phyloP scores from a whole-genome alignment of 1,140 invertebrate genomes.

The Panonychus citri region DNA sequence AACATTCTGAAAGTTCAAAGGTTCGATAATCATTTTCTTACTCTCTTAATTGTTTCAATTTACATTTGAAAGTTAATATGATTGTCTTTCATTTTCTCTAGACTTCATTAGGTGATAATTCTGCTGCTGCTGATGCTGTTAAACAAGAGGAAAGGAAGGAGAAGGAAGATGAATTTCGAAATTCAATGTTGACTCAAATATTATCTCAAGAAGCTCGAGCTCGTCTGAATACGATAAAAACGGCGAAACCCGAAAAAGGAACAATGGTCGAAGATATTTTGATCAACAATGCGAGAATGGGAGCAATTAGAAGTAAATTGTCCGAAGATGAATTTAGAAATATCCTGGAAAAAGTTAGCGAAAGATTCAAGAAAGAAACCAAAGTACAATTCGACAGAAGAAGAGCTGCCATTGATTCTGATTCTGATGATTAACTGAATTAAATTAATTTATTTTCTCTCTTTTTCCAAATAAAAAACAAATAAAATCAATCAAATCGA shows the following conservation, averaged over 20 bases:
- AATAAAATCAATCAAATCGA: too few species aligned
- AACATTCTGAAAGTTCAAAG: constrained; percentile 26
- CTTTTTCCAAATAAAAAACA: too few species aligned
- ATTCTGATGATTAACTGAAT: background rate
- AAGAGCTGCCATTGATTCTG: background rate
- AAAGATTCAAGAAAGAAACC: constrained; percentile 46
- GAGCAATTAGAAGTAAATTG: constrained; percentile 45
- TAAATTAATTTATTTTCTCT: too few species aligned
- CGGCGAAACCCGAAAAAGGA: constrained; percentile 85
- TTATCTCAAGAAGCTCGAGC: constrained; percentile 73
- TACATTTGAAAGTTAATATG: constrained; percentile 8
- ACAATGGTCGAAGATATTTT: constrained; percentile 80
- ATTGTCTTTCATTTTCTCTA: constrained; percentile 4
- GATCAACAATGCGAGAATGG: constrained; percentile 66
- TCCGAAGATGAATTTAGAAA: constrained; percentile 60
- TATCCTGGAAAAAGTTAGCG: constrained; percentile 59
- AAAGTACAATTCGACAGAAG: constrained; percentile 28
- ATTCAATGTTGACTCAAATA: constrained; percentile 63
- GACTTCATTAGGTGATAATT: constrained; percentile 4
- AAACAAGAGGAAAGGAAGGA: constrained; percentile 44
- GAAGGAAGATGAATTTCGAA: constrained; percentile 60
- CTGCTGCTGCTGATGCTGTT: constrained; percentile 21
- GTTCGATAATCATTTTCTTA: background rate
- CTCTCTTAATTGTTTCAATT: constrained; percentile 19
- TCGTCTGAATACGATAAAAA: constrained; percentile 68